phyloP scores from a whole-genome alignment of 2,888 invertebrate genomes.

The Drosophila paramelanica region DNA sequence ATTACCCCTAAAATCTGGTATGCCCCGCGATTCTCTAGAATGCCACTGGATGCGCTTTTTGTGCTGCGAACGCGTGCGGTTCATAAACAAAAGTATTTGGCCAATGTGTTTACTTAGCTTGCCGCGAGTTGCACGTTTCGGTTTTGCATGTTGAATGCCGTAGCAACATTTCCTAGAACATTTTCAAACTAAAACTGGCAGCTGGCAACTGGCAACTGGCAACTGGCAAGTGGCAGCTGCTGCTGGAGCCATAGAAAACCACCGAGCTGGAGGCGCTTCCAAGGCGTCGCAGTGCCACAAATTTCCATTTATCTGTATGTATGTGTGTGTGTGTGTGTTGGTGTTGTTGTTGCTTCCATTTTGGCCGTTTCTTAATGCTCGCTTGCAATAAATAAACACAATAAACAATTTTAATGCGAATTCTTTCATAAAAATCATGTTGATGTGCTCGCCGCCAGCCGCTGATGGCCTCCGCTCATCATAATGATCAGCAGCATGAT shows the following conservation, averaged over 20 bases:
- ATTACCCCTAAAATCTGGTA: not conserved
- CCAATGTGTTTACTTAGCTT: slow-evolving; percentile 27
- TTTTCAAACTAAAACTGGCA: slow-evolving; percentile 45
- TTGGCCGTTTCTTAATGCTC: slow-evolving; percentile 64
- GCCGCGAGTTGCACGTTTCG: slow-evolving; percentile 44
- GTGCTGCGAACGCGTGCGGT: slow-evolving; percentile 18
- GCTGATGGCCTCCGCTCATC: slow-evolving; percentile 25
- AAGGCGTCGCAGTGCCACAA: slow-evolving; percentile 16
- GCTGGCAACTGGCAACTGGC: slow-evolving; percentile 42
- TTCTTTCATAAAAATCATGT: slow-evolving; percentile 72
- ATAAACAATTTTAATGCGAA: slow-evolving; percentile 80
- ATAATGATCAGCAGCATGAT: slow-evolving; percentile 13
- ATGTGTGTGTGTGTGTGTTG: slow-evolving; percentile 25
- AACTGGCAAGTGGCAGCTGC: slow-evolving; percentile 9
- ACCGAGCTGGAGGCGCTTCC: slow-evolving; percentile 18
- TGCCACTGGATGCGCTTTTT: slow-evolving; percentile 17
- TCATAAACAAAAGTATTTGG: slow-evolving; percentile 27
- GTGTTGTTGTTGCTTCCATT: slow-evolving; percentile 54
- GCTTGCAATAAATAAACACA: slow-evolving; percentile 80
- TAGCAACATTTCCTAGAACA: slow-evolving; percentile 57
- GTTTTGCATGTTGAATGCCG: slow-evolving; percentile 41
- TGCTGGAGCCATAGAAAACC: slow-evolving; percentile 28
- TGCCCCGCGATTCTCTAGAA: slow-evolving; percentile 28
- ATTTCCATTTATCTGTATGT: slow-evolving; percentile 51
- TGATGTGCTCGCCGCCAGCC: slow-evolving; percentile 10